phyloP scores from a whole-genome alignment of 1,140 invertebrate species.

The Drusus annulatus region DNA sequence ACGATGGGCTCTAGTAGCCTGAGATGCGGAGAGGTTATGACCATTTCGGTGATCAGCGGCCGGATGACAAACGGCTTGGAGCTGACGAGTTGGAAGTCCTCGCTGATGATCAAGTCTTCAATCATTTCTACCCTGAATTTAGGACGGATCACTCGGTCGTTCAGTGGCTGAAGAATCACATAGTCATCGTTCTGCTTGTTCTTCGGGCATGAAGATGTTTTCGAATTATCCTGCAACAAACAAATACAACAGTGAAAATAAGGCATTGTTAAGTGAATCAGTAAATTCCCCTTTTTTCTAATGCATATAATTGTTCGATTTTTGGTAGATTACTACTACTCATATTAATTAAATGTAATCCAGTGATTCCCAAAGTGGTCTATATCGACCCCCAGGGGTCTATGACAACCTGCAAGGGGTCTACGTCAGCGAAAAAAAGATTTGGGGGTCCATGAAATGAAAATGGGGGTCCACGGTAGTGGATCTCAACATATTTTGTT shows the following conservation, averaged over 20 bases:
- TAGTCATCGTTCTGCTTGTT: slow-evolving; percentile 1
- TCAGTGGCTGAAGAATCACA: slow-evolving; percentile 1
- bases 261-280: no score
- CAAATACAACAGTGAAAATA: neutral
- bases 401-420: no score
- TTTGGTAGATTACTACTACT: no score
- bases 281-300: no score
- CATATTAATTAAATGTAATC: no score
- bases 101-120: slow-evolving; percentile 12
- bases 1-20: slow-evolving; percentile 12
- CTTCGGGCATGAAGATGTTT: neutral
- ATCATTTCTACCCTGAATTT: slow-evolving; percentile 41
- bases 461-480: no score
- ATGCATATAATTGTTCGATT: no score
- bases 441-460: no score
- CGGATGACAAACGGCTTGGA: neutral
- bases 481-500: no score
- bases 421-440: no score
- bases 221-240: neutral
- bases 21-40: slow-evolving; percentile 6
- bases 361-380: no score
- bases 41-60: neutral
- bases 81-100: slow-evolving; percentile 12
- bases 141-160: neutral
- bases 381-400: no score